phyloP scores from a whole-genome alignment of 2,113 vertebrate genomes.

The Rhabdomys dilectus region DNA sequence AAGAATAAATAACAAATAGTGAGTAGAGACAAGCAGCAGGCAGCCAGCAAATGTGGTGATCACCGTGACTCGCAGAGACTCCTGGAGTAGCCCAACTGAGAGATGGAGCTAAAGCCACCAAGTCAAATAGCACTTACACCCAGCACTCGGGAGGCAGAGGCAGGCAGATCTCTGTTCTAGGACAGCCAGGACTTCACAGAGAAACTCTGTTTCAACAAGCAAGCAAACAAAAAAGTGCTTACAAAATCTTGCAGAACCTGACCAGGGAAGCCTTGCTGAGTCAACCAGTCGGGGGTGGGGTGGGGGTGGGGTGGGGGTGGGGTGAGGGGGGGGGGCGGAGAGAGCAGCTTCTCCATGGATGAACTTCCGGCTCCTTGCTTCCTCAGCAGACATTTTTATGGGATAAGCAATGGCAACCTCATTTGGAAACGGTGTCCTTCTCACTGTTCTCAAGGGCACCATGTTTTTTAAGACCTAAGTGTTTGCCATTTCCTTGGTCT shows the following conservation, averaged over 20 bases:
- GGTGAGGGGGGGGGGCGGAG: too few species aligned
- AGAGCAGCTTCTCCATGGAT: not conserved
- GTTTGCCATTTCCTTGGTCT: not conserved
- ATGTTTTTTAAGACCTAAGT: not conserved
- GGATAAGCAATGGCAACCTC: not conserved
- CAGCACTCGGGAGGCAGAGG: not conserved
- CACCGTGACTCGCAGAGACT: not conserved
- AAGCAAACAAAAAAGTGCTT: too few species aligned
- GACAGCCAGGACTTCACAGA: too few species aligned
- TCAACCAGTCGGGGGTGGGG: too few species aligned
- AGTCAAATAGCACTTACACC: not conserved
- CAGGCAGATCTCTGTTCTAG: too few species aligned
- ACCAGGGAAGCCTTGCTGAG: not conserved
- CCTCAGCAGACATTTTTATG: not conserved
- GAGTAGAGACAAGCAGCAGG: not conserved
- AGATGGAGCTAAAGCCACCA: not conserved
- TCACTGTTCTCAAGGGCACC: not conserved
- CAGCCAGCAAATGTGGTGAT: not conserved
- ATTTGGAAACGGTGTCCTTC: not conserved
- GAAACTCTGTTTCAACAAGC: too few species aligned
- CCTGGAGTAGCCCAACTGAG: not conserved
- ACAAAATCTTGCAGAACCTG: not conserved
- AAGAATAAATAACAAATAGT: not conserved
- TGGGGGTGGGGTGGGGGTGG: too few species aligned
- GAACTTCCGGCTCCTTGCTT: not conserved